These are phyloP conservation scores for Tapirus terrestris DNA, from an alignment of 2,113 vertebrate species.

Conservation along the genomic window DNA sequence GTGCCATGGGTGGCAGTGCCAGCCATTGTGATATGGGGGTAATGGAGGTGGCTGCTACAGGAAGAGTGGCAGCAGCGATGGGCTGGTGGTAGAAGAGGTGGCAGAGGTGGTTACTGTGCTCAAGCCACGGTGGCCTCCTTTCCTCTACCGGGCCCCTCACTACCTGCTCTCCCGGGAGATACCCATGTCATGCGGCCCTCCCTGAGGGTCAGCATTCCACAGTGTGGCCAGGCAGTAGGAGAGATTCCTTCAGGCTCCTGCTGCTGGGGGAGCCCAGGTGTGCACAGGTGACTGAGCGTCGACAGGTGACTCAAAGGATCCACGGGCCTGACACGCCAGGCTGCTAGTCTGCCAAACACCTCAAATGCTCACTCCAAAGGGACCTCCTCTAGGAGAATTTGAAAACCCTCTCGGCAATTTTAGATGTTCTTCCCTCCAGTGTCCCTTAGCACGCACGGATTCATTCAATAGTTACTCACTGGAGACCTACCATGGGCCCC, in stretches of 20 bases:
- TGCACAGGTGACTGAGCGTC: neutral
- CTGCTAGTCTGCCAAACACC: neutral
- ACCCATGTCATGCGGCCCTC: fast-evolving
- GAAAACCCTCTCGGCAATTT: neutral
- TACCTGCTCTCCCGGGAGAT: neutral
- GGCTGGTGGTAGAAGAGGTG: neutral
- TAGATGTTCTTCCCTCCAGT: neutral
- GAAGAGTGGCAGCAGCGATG: neutral
- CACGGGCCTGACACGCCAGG: neutral
- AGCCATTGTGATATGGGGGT: neutral
- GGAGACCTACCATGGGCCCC: neutral
- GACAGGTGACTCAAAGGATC: neutral
- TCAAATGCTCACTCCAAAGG: neutral
- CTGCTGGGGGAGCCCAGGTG: too few species aligned
- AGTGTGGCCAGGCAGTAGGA: neutral
- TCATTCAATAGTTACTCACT: neutral
- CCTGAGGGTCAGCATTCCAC: neutral
- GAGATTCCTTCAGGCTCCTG: neutral
- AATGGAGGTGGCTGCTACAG: neutral
- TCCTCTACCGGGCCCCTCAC: neutral
- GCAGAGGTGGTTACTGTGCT: neutral
- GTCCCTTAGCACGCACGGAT: neutral
- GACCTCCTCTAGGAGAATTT: neutral
- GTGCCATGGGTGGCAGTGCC: neutral
- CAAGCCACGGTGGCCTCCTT: neutral